Evolutionary conservation across 1,140 invertebrate genomes (phyloP).

Genomic region (Bathynomus jamesi): DNA sequence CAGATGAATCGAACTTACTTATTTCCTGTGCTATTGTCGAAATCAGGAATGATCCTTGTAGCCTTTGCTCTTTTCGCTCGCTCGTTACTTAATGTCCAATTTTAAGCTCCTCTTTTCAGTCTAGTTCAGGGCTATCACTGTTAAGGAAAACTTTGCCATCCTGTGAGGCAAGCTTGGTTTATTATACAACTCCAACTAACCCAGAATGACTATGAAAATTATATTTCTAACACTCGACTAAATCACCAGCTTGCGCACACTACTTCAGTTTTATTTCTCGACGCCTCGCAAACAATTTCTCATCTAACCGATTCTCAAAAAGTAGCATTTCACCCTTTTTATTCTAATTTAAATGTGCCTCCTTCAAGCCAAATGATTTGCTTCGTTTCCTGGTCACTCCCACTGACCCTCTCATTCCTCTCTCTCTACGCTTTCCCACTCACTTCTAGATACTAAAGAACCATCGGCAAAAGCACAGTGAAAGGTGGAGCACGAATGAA

Average conservation of each 20-base stretch:
- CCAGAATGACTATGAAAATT: too few species aligned
- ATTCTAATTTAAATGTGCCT: not conserved
- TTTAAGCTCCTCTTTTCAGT: not conserved
- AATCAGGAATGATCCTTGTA: too few species aligned
- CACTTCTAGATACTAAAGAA: conserved; percentile 90
- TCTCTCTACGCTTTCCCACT: conserved; percentile 13
- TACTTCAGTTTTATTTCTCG: too few species aligned
- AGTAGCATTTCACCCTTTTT: not conserved
- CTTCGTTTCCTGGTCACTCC: too few species aligned
- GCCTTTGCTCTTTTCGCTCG: not conserved
- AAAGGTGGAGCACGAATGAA: conserved; percentile 81
- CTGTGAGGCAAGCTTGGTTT: not conserved
- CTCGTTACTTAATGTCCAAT: not conserved
- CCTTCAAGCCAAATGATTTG: not conserved
- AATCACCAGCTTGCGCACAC: too few species aligned
- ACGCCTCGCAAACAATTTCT: too few species aligned
- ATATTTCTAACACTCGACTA: too few species aligned
- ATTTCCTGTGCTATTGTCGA: too few species aligned
- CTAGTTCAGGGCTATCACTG: not conserved
- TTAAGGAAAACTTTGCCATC: not conserved
- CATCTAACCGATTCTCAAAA: not conserved
- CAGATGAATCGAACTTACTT: too few species aligned
- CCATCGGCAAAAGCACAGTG: conserved; percentile 91
- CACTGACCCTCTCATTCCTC: conserved; percentile 11
- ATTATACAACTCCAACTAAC: too few species aligned